Conservation (phyloP, 2,888 invertebrate genomes). For the Hartigia nigra region DNA sequence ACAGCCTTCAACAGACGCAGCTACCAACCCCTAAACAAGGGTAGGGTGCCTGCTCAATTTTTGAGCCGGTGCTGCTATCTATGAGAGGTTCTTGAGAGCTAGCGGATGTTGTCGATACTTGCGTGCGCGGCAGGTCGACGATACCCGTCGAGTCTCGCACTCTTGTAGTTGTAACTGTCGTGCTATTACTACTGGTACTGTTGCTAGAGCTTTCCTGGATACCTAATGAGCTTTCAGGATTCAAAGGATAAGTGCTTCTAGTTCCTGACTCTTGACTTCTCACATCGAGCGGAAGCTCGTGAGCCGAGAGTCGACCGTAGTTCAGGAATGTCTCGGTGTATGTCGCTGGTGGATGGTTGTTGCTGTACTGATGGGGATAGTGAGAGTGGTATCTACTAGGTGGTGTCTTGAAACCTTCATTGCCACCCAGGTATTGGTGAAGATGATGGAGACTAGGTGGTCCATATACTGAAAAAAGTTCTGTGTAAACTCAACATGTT, state of each 20-base stretch:
- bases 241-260: constrained; percentile 36
- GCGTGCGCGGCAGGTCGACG: constrained; percentile 13
- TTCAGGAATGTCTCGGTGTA: constrained; percentile 58
- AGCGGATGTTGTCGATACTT: constrained; percentile 15
- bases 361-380: constrained; percentile 53
- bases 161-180: constrained; percentile 1
- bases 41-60: constrained; percentile 57
- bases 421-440: constrained; percentile 58
- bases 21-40: constrained; percentile 58
- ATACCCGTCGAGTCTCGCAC: not conserved
- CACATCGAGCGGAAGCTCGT: constrained; percentile 47
- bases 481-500: not conserved
- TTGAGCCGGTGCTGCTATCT: constrained; percentile 47
- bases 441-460: constrained; percentile 58
- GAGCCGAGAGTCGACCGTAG: constrained; percentile 51
- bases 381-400: constrained; percentile 54
- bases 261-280: constrained; percentile 43
- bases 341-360: constrained; percentile 42
- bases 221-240: constrained; percentile 31
- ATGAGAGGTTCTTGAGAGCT: constrained; percentile 45
- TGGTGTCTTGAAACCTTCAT: constrained; percentile 56
- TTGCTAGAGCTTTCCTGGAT: not conserved
- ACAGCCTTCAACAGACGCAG: constrained; percentile 54
- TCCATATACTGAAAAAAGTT: constrained; percentile 47
- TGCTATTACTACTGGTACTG: constrained; percentile 11